Conservation (phyloP, 2,797 vertebrate genomes). For the Anguilla megastoma region DNA sequence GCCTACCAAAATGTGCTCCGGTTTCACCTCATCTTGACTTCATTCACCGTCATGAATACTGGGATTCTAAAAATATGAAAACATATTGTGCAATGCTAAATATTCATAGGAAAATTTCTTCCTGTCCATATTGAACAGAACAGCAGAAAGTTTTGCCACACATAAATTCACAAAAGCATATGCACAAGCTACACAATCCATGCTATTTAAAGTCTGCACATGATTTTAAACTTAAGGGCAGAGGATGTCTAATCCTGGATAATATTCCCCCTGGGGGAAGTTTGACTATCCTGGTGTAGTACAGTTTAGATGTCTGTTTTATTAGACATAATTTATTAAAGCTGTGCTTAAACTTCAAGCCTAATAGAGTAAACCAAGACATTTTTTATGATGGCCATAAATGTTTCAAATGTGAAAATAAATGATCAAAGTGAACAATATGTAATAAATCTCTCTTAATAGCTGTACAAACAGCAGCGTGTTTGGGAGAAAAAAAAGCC, state of each 20-base stretch:
- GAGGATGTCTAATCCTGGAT: slow-evolving; percentile 47
- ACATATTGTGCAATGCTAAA: not conserved
- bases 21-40: not conserved
- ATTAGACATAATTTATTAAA: slow-evolving; percentile 70
- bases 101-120: not conserved
- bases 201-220: slow-evolving; percentile 50
- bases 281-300: slow-evolving; percentile 46
- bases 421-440: slow-evolving; percentile 65
- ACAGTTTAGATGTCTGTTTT: slow-evolving; percentile 64
- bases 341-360: slow-evolving; percentile 63
- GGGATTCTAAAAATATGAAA: not conserved
- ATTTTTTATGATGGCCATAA: slow-evolving; percentile 67
- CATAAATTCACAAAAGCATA: not conserved
- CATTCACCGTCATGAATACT: not conserved
- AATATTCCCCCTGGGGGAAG: slow-evolving; percentile 55
- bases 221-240: slow-evolving; percentile 29
- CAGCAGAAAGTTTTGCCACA: not conserved
- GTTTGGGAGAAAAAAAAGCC: slow-evolving; percentile 35
- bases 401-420: slow-evolving; percentile 70
- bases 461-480: slow-evolving; percentile 40
- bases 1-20: not conserved
- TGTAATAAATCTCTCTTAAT: slow-evolving; percentile 63
- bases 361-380: slow-evolving; percentile 54
- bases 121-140: not conserved
- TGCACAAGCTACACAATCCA: not conserved